Evolutionary conservation across 2,113 vertebrate genomes (phyloP).

Genomic region (Natator depressus): DNA sequence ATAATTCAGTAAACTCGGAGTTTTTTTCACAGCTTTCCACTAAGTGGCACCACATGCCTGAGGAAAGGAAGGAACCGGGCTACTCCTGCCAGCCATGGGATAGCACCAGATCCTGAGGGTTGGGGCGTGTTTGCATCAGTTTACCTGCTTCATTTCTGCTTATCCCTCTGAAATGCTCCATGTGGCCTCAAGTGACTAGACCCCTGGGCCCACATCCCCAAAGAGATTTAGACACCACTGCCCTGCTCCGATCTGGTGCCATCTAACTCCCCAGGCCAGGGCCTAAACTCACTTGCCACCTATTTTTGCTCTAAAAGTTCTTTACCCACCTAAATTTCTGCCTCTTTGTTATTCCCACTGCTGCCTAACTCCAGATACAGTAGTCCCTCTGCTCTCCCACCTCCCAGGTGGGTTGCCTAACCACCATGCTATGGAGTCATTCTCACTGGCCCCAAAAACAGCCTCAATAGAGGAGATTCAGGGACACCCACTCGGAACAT

Average conservation of each 20-base stretch:
- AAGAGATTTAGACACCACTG: neutral
- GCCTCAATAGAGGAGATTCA: neutral
- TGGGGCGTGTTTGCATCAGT: no score
- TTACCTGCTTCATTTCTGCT: no score
- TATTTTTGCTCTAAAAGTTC: neutral
- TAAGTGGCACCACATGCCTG: neutral
- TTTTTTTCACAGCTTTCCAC: neutral
- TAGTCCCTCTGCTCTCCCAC: neutral
- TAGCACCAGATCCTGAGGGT: no score
- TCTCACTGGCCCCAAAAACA: neutral
- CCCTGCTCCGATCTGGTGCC: neutral
- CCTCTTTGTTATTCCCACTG: neutral
- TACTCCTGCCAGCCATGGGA: no score
- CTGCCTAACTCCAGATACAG: neutral
- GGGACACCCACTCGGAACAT: neutral
- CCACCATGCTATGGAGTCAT: neutral
- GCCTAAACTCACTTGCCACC: neutral
- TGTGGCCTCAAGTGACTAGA: neutral
- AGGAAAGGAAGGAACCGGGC: neutral
- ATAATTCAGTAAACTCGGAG: neutral
- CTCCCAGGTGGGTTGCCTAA: neutral
- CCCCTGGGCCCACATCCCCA: no score
- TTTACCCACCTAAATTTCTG: no score
- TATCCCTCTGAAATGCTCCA: neutral
- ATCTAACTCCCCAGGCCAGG: neutral